Evolutionary conservation across 2,888 invertebrate genomes (phyloP).

Genomic region (Thumatha senex): DNA sequence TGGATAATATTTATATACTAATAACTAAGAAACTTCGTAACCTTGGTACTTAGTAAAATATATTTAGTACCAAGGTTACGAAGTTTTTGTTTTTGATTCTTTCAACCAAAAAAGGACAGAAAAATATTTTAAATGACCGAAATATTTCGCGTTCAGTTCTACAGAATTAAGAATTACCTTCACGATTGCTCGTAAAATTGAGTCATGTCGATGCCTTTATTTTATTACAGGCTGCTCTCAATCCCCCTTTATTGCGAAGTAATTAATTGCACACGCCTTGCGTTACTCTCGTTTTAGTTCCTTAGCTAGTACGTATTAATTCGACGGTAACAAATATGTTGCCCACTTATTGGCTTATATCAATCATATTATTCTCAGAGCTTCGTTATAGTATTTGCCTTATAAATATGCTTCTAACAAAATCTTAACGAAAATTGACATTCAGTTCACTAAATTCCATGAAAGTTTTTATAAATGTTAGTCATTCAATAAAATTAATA

Average conservation of each 20-base stretch:
- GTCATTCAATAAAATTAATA: too few relatives aligned
- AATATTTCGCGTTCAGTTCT: too few relatives aligned
- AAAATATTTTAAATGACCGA: too few relatives aligned
- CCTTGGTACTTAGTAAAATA: too few relatives aligned
- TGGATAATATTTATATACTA: too few relatives aligned
- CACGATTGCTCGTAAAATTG: constrained; percentile 30
- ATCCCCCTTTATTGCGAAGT: constrained; percentile 49
- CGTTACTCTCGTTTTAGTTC: constrained; percentile 43
- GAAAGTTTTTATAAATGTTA: too few relatives aligned
- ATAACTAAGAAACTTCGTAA: too few relatives aligned
- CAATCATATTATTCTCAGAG: constrained; percentile 38
- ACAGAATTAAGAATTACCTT: constrained; percentile 37
- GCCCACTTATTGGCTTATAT: constrained; percentile 36
- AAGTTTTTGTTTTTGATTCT: too few relatives aligned
- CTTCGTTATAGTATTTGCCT: constrained; percentile 41
- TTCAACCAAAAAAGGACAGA: too few relatives aligned
- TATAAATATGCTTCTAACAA: constrained; percentile 48
- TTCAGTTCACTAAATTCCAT: neutral
- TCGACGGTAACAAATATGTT: constrained; percentile 32
- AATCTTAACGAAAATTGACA: neutral
- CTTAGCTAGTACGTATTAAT: constrained; percentile 40
- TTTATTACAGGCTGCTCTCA: constrained; percentile 47
- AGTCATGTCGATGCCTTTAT: constrained; percentile 45
- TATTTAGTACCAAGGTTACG: too few relatives aligned
- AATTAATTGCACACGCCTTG: constrained; percentile 57